Base-by-base conservation (phyloP, 2,113 vertebrate species). In the Puma concolor region DNA sequence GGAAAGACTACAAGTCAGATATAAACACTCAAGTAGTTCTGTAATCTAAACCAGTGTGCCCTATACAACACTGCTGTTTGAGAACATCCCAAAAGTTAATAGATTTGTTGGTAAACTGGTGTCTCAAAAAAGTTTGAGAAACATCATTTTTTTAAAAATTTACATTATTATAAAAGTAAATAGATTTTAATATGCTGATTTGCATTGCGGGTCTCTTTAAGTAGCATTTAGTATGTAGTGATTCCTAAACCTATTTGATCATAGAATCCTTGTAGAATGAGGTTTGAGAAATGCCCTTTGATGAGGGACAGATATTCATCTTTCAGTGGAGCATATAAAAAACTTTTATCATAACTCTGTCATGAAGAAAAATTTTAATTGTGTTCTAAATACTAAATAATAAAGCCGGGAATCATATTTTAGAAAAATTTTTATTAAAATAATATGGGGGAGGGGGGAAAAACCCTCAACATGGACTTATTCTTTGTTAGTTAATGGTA, bases 251-350 rank as follows among this genome's bases (percentile, higher is more conserved):
- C 80, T 76, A 44, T 93, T 96, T 95, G 33, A 80, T 63, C 14
- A 80, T 66, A 77, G 66, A 82, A 94, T 36, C 3, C 7, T 95
- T 95, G 96, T 90, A 74, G 72, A 87, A 50, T 85, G 71, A 69
- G 63, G 15, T 83, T 94, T 88, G 25, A 64, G 67, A 94, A 81
- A 77, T 44, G 0, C 33, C 50, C 7, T 97, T 82, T 83, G 86
- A 33, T 6, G 11, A 76, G 4, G 13, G 15, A 72, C 64, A 91
- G 44, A 94, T 9, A 21, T n/a, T 76, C 74, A 63, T 50, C 29
- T 23, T 25, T 60, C 13, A 48, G 25, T 57, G 10, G 33, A 88
- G 48, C 21, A 64, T 33, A 36, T 90, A 71, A 77, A 87, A 95
- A 87, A 82, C 36, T 87, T 72, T 80, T n/a, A 50, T 87, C 33